Evolutionary conservation across 2,113 vertebrate genomes (phyloP).

Genomic region (Phrynosoma platyrhinos): DNA sequence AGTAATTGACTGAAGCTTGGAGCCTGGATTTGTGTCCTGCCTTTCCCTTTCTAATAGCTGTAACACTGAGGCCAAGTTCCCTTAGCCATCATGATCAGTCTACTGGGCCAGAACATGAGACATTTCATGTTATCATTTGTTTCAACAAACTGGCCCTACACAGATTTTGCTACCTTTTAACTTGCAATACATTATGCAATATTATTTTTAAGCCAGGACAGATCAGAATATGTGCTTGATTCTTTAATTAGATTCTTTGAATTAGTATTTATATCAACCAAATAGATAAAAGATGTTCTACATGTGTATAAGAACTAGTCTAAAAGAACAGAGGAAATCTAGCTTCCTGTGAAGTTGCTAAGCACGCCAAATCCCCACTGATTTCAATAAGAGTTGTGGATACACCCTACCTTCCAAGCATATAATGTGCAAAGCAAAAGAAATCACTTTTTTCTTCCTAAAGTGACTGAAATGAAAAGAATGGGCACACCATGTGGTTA

Average conservation of each 20-base stretch:
- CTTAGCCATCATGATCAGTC: neutral
- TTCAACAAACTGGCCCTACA: neutral
- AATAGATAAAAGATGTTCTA: conserved; percentile 23
- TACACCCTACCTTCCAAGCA: conserved; percentile 38
- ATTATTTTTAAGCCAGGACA: conserved; percentile 9
- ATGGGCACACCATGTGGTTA: conserved; percentile 40
- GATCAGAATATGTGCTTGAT: conserved; percentile 7
- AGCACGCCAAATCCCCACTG: conserved; percentile 30
- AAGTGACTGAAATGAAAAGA: conserved; percentile 52
- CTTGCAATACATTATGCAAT: neutral
- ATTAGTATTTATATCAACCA: conserved; percentile 22
- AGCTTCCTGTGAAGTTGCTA: neutral
- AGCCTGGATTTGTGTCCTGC: neutral
- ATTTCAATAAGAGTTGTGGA: conserved; percentile 40
- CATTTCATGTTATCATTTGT: neutral
- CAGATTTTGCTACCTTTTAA: conserved; percentile 27
- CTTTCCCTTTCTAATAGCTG: neutral
- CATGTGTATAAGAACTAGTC: conserved; percentile 11
- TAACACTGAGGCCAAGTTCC: neutral
- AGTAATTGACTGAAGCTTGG: neutral
- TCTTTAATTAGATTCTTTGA: neutral
- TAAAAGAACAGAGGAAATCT: conserved; percentile 26
- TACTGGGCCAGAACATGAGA: neutral
- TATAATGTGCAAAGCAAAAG: conserved; percentile 41
- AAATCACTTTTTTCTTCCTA: conserved; percentile 29